These are phyloP conservation scores for Edolisoma coerulescens DNA, from an alignment of 2,113 vertebrate species.

Conservation along the genomic window DNA sequence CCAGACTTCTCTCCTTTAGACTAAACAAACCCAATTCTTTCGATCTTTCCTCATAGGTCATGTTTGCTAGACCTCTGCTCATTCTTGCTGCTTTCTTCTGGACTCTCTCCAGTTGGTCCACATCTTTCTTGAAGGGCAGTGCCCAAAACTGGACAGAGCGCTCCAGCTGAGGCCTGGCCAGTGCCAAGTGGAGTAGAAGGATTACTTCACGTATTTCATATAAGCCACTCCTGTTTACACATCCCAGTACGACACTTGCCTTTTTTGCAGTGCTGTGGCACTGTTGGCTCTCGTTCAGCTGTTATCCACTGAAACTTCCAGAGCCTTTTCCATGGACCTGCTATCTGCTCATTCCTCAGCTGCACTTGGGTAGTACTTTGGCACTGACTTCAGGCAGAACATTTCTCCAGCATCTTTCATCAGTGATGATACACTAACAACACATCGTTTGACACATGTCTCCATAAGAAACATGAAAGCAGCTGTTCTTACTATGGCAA, in stretches of 20 bases:
- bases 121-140: neutral
- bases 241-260: neutral
- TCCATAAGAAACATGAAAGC: neutral
- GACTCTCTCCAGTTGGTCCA: constrained; percentile 27
- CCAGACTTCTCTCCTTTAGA: constrained; percentile 45
- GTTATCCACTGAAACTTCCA: neutral
- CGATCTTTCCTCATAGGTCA: constrained; percentile 58
- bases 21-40: constrained; percentile 57
- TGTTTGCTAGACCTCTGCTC: constrained; percentile 62
- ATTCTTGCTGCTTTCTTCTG: constrained; percentile 50
- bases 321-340: neutral
- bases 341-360: neutral
- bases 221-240: neutral
- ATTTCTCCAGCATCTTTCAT: neutral
- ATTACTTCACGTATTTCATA: neutral
- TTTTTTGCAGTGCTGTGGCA: neutral
- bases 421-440: neutral
- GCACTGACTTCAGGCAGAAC: neutral
- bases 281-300: neutral
- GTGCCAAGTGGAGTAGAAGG: neutral
- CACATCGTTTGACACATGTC: neutral
- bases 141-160: neutral
- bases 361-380: neutral
- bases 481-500: neutral
- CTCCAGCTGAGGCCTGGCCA: neutral